These are phyloP conservation scores for Noturus placidus DNA, from an alignment of 2,113 vertebrate genomes.

Conservation along the genomic window DNA sequence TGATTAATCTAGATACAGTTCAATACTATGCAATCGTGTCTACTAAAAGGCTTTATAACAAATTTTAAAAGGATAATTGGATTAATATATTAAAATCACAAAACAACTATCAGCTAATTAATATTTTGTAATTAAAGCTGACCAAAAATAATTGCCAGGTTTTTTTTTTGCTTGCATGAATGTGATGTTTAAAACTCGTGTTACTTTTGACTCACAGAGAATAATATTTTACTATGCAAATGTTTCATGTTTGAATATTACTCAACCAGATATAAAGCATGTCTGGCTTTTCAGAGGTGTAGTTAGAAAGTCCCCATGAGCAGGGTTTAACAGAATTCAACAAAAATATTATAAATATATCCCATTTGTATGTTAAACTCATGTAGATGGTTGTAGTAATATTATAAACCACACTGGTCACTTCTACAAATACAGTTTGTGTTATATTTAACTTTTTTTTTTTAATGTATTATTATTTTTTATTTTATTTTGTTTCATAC, in stretches of 20 bases:
- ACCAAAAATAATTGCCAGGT: background rate
- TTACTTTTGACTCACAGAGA: background rate
- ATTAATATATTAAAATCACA: background rate
- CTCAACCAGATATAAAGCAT: background rate
- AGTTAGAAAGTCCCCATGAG: background rate
- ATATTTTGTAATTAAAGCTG: background rate
- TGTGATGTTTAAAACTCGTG: background rate
- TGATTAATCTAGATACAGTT: background rate
- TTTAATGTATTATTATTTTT: too few relatives aligned
- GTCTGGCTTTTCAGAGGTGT: background rate
- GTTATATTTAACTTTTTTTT: background rate
- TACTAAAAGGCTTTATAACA: background rate
- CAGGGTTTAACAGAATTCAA: background rate
- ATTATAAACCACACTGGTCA: background rate
- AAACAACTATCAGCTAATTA: background rate
- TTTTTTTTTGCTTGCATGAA: background rate
- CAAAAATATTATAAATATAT: background rate
- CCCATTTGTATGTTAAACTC: background rate
- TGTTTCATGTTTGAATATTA: background rate
- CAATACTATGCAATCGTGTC: background rate
- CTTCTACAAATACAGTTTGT: background rate
- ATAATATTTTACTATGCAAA: constrained; percentile 9
- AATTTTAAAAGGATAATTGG: background rate
- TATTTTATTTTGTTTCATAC: background rate
- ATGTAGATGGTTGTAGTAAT: background rate